Base-by-base conservation (phyloP, 2,888 invertebrate species). In the Acanthococcus lagerstroemiae region DNA sequence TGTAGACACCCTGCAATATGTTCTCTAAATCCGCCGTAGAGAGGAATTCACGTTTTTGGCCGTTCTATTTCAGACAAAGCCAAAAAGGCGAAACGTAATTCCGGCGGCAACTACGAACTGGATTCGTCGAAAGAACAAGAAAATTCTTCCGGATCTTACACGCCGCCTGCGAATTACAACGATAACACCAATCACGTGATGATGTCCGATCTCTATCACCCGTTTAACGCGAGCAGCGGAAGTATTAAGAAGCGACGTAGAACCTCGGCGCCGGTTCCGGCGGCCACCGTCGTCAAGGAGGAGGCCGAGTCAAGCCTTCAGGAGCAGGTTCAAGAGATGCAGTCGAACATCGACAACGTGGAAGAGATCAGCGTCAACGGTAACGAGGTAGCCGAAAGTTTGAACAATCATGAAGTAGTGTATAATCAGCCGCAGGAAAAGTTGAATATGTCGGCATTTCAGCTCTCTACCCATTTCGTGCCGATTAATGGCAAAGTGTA, bases 401-500 rank as follows among this genome's bases (percentile, higher is more conserved):
- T 63, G 17, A 54, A 52, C 52, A 63, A 63, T 17, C 63, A 63
- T 22, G n/a, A n/a, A n/a, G 24, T 50, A 9, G 52, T 30, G 37
- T 26, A 19, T 15, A 22, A 52, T n/a, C 63, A 50, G 4, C 37
- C 52, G 9, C 24, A 24, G 26, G 63, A 63, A 9, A 63, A 63
- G 19, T 27, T 66, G 50, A 52, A 6, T 50, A 17, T 50, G 25
- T 50, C 66, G n/a, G 66, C 66, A 17, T 57, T 66, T 17, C 57
- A 57, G 50, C 56, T 66, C 56, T 66, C 66, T 21, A 66, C 66
- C 19, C 66, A 66, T n/a, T 66, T 66, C 17, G 45, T 57, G 57
- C 66, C 66, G 17, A 66, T 66, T 27, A 57, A 66, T 15, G 56
- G 50, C 15, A 56, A 55, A 56, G 56, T 30, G 19, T 50, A 50